A percentile compares a stretch with the other conserved stretches of the same genome.
Evolutionary conservation across 2,113 vertebrate species (phyloP).

Genomic region (Archilochus colubris): DNA sequence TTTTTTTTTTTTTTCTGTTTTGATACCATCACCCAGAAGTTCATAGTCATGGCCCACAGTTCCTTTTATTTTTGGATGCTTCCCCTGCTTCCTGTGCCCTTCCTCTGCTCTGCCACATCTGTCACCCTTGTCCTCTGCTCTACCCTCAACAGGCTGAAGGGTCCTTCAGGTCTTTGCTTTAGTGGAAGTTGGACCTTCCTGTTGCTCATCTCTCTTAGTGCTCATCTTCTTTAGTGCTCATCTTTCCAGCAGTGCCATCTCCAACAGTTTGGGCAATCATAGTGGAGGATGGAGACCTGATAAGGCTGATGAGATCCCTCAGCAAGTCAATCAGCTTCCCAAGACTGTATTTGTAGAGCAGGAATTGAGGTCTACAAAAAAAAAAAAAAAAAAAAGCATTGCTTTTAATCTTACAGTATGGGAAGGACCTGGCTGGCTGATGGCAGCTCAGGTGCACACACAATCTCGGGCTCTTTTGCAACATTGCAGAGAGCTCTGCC

Average conservation of each 20-base stretch:
- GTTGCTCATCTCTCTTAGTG: neutral
- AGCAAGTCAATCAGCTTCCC: neutral
- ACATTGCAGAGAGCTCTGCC: neutral
- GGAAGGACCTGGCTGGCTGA: neutral
- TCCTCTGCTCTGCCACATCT: neutral
- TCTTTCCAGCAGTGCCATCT: neutral
- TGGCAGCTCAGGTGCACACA: rapidly evolving
- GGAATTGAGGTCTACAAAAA: neutral
- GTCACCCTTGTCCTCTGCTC: neutral
- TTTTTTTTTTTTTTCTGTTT: neutral
- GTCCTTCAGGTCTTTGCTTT: neutral
- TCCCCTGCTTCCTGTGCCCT: neutral
- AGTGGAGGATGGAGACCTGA: neutral
- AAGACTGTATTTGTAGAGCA: neutral
- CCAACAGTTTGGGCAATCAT: neutral
- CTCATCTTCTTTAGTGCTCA: neutral
- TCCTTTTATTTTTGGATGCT: neutral
- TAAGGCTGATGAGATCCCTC: neutral
- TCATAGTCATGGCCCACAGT: neutral
- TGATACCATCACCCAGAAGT: neutral
- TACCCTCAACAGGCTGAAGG: neutral
- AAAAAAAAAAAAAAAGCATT: rapidly evolving
- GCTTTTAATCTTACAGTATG: neutral
- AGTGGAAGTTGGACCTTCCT: neutral
- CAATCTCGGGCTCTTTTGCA: neutral